Evolutionary conservation across 2,113 vertebrate species (phyloP).

Genomic region (Ameiurus melas): DNA sequence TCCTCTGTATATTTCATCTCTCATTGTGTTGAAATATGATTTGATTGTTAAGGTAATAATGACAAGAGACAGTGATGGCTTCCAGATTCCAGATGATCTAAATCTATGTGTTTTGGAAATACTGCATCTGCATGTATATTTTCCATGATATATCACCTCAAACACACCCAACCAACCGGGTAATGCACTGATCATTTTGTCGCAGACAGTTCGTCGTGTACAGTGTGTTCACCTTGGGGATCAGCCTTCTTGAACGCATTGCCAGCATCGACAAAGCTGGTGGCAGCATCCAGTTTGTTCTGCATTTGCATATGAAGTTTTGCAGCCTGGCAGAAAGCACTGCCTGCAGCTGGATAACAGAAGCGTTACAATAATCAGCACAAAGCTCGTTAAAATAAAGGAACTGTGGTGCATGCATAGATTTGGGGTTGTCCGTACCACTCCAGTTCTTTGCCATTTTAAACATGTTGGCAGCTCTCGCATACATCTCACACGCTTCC

Average conservation of each 20-base stretch:
- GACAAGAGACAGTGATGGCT: neutral
- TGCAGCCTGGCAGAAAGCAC: slow-evolving; percentile 94
- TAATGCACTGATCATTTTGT: neutral
- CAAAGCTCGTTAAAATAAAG: neutral
- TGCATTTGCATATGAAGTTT: slow-evolving; percentile 97
- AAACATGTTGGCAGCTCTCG: slow-evolving; percentile 98
- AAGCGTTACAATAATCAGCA: neutral
- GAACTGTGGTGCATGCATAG: neutral
- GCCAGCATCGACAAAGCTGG: slow-evolving; percentile 95
- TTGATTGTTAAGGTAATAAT: neutral
- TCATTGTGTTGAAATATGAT: neutral
- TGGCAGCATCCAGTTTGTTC: slow-evolving; percentile 96
- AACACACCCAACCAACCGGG: neutral
- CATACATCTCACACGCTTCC: slow-evolving; percentile 98
- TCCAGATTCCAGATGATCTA: neutral
- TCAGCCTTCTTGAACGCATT: slow-evolving; percentile 98
- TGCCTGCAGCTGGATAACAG: slow-evolving; percentile 82
- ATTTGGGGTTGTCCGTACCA: slow-evolving; percentile 69
- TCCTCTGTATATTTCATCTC: neutral
- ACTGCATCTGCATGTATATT: neutral
- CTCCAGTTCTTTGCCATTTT: slow-evolving; percentile 99
- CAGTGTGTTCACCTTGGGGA: slow-evolving; percentile 82
- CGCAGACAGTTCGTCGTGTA: neutral
- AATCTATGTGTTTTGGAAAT: neutral
- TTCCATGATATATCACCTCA: neutral